A percentile compares a stretch with the other conserved stretches of the same genome.
phyloP scores from a whole-genome alignment of 2,888 invertebrate species.

The Rugalucina vietnamica region DNA sequence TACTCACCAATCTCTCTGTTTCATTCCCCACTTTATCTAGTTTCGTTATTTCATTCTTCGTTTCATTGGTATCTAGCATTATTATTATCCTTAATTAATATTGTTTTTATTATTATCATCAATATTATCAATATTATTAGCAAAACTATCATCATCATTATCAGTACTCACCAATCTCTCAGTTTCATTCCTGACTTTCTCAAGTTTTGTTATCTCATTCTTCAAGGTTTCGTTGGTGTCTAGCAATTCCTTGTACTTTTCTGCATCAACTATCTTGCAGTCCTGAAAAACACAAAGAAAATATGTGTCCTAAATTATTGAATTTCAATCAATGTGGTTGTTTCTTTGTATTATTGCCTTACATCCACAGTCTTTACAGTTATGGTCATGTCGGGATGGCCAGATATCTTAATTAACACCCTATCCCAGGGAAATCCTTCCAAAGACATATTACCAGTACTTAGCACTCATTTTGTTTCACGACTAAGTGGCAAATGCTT shows the following conservation, averaged over 20 bases:
- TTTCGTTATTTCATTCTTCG: slow-evolving; percentile 47
- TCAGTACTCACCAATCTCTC: slow-evolving; percentile 76
- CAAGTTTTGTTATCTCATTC: slow-evolving; percentile 75
- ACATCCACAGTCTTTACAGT: too few relatives aligned
- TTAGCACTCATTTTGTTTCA: too few relatives aligned
- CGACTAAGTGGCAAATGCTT: too few relatives aligned
- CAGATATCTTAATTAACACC: too few relatives aligned
- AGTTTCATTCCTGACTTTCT: slow-evolving; percentile 70
- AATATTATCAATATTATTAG: not conserved
- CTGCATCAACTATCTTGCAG: slow-evolving; percentile 64
- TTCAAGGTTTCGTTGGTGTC: slow-evolving; percentile 75
- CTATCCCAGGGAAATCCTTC: too few relatives aligned
- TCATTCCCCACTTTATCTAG: not conserved
- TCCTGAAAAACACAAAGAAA: slow-evolving; percentile 57
- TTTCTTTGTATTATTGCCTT: too few relatives aligned
- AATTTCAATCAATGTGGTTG: too few relatives aligned
- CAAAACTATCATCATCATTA: not conserved
- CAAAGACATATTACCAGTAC: too few relatives aligned
- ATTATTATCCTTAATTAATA: too few relatives aligned
- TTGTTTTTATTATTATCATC: too few relatives aligned
- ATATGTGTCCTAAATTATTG: too few relatives aligned
- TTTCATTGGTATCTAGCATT: slow-evolving; percentile 75
- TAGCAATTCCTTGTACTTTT: slow-evolving; percentile 72
- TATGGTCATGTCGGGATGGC: too few relatives aligned
- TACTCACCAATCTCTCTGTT: slow-evolving; percentile 70